phyloP scores from a whole-genome alignment of 2,888 invertebrate species.

The Apomyelois bistriatella region DNA sequence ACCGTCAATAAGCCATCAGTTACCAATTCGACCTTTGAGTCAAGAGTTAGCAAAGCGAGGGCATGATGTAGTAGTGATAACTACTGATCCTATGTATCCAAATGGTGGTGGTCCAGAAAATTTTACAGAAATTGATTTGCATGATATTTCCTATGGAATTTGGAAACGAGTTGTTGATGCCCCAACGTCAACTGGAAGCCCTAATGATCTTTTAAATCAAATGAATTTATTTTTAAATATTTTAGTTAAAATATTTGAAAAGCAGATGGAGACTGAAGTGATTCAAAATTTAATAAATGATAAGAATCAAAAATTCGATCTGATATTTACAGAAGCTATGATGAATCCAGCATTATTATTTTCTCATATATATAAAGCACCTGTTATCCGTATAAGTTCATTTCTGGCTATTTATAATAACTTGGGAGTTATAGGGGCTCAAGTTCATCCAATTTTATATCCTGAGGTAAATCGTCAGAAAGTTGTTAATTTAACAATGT shows the following conservation, averaged over 20 bases:
- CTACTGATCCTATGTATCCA: constrained; percentile 34
- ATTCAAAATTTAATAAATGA: constrained; percentile 7
- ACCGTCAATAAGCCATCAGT: constrained; percentile 22
- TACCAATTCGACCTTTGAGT: constrained; percentile 18
- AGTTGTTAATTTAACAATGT: constrained; percentile 26
- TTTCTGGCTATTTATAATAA: constrained; percentile 23
- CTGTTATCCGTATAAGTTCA: constrained; percentile 30
- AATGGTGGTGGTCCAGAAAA: constrained; percentile 26
- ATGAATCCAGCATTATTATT: not conserved
- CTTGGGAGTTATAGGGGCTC: constrained; percentile 10
- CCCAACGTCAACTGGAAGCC: not conserved
- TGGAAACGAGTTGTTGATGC: constrained; percentile 2
- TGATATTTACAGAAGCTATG: constrained; percentile 12
- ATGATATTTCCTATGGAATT: constrained; percentile 16
- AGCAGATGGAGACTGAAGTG: constrained; percentile 11
- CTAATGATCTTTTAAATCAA: not conserved
- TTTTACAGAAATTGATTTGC: constrained; percentile 38
- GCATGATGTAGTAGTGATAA: constrained; percentile 42
- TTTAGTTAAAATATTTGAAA: not conserved
- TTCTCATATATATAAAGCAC: constrained; percentile 15
- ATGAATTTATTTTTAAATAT: not conserved
- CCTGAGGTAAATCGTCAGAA: constrained; percentile 16
- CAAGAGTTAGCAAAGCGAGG: constrained; percentile 38
- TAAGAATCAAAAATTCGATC: constrained; percentile 10
- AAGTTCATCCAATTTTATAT: constrained; percentile 20